Conservation (phyloP, 2,797 vertebrate species). For the Sebastes cheni region DNA sequence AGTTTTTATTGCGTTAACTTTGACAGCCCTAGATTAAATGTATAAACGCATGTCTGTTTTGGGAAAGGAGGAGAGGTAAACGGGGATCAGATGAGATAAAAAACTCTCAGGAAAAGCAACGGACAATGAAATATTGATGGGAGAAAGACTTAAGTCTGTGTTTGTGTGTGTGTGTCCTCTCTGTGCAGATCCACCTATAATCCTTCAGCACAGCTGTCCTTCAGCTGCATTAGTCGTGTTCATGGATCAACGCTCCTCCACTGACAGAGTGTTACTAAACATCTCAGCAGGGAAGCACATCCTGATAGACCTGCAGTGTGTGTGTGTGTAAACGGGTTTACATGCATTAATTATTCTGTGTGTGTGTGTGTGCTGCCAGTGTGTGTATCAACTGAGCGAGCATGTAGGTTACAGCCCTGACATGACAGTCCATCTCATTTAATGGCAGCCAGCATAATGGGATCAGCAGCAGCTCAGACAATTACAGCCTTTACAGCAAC, state of each 20-base stretch:
- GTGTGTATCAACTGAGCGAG: not conserved
- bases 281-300: constrained; percentile 35
- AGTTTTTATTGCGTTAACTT: too few relatives aligned
- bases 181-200: not conserved
- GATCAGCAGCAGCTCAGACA: constrained; percentile 7
- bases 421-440: constrained; percentile 29
- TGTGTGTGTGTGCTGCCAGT: not conserved
- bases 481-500: not conserved
- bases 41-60: not conserved
- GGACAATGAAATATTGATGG: not conserved
- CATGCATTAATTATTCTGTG: constrained; percentile 25
- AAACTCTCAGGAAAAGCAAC: not conserved
- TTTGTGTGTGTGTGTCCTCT: not conserved
- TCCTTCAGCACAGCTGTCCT: constrained; percentile 28
- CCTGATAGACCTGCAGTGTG: constrained; percentile 7
- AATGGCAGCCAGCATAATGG: constrained; percentile 36
- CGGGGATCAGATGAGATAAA: not conserved
- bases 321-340: not conserved
- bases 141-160: not conserved
- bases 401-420: constrained; percentile 8
- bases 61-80: not conserved
- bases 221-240: constrained; percentile 42
- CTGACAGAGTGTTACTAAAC: constrained; percentile 33
- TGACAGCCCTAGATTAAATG: not conserved
- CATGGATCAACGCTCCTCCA: constrained; percentile 28